These are phyloP conservation scores for Athetis lepigone DNA, from an alignment of 2,888 invertebrate genomes.

Conservation along the genomic window DNA sequence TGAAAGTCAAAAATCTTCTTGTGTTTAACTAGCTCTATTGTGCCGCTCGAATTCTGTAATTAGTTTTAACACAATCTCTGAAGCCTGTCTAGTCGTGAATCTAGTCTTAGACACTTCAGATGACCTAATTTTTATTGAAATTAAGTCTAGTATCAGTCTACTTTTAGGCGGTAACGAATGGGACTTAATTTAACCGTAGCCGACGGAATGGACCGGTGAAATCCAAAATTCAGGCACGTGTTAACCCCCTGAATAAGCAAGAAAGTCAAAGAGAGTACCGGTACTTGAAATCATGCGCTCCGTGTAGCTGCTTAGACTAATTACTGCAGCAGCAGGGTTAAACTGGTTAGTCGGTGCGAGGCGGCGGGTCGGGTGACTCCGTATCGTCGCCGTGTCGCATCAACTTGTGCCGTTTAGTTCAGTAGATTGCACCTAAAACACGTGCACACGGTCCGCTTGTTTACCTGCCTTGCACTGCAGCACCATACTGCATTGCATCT, in stretches of 20 bases:
- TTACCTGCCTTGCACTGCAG: constrained; percentile 28
- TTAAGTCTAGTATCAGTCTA: constrained; percentile 23
- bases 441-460: constrained; percentile 61
- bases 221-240: constrained; percentile 66
- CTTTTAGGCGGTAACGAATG: constrained; percentile 37
- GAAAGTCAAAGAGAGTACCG: constrained; percentile 72
- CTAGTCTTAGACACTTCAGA: constrained; percentile 18
- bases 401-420: constrained; percentile 66
- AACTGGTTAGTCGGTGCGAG: constrained; percentile 78
- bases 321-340: constrained; percentile 84
- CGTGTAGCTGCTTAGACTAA: constrained; percentile 84
- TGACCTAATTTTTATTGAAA: constrained; percentile 48
- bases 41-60: constrained; percentile 41
- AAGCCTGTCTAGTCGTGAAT: constrained; percentile 22
- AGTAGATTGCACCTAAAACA: constrained; percentile 71
- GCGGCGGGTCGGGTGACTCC: constrained; percentile 66
- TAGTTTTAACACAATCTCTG: constrained; percentile 37
- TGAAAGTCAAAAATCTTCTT: constrained; percentile 68
- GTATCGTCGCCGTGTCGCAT: constrained; percentile 68
- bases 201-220: constrained; percentile 48
- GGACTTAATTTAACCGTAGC: constrained; percentile 44
- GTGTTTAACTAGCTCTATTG: constrained; percentile 50
- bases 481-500: constrained; percentile 16
- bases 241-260: constrained; percentile 71
- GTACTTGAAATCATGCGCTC: constrained; percentile 73